These are phyloP conservation scores for Atractosteus spatula DNA, from an alignment of 2,113 vertebrate genomes.

Conservation along the genomic window DNA sequence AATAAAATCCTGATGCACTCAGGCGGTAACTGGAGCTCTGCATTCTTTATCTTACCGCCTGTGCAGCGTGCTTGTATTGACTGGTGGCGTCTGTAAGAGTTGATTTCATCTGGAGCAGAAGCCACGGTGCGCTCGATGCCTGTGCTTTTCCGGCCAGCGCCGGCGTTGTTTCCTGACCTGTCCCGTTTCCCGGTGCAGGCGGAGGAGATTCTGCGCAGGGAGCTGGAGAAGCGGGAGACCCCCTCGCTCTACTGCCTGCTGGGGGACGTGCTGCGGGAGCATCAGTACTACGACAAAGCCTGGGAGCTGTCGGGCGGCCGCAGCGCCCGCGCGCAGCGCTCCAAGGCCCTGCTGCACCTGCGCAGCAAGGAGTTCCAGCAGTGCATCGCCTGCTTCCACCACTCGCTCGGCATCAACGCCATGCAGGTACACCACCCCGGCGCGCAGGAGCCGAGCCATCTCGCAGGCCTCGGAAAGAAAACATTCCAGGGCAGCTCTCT, in stretches of 20 bases:
- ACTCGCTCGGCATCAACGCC: conserved; percentile 79
- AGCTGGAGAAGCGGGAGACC: conserved; percentile 86
- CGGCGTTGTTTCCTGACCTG: not conserved
- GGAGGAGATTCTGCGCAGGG: conserved; percentile 83
- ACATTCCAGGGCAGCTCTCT: not conserved
- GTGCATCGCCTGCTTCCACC: conserved; percentile 86
- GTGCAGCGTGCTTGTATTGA: too few species aligned
- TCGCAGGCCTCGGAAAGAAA: conserved; percentile 1
- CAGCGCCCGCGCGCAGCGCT: conserved; percentile 88
- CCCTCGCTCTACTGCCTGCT: conserved; percentile 85
- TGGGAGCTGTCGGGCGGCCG: conserved; percentile 87
- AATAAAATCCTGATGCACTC: too few species aligned
- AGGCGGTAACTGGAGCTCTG: too few species aligned
- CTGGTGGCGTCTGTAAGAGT: too few species aligned
- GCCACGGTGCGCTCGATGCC: too few species aligned
- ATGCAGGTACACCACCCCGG: conserved; percentile 75
- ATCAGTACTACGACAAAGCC: conserved; percentile 82
- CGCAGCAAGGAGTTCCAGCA: conserved; percentile 74
- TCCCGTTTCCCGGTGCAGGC: conserved; percentile 62
- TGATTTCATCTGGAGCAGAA: too few species aligned
- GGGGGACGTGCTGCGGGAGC: conserved; percentile 86
- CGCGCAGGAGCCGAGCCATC: too few species aligned
- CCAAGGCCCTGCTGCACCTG: conserved; percentile 89
- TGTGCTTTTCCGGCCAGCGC: too few species aligned
- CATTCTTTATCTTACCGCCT: too few species aligned